Evolutionary conservation across 30 jellyfish, hydroid and myxozoan species (phyloP).

Genomic region (Morbakka virulenta): DNA sequence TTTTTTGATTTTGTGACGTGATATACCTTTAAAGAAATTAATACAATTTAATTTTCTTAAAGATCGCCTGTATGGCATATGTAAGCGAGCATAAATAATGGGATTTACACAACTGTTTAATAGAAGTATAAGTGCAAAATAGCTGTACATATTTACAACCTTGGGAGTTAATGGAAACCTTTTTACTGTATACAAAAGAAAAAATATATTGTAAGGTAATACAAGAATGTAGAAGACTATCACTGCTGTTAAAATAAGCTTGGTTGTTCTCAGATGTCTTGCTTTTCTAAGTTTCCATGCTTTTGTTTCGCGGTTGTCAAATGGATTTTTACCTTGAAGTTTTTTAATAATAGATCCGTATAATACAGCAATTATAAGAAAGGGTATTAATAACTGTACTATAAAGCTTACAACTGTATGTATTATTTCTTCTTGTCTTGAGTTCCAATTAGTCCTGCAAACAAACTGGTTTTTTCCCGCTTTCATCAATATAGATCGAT

Average conservation of each 20-base stretch:
- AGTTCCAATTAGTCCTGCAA: not conserved
- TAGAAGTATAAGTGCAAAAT: conserved; percentile 49
- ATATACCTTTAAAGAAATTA: no score
- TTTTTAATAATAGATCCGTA: conserved; percentile 55
- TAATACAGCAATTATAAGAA: conserved; percentile 49
- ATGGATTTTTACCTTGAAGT: conserved; percentile 43
- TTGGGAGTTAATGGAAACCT: not conserved
- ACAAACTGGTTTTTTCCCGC: not conserved
- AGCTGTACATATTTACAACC: conserved; percentile 1
- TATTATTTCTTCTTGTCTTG: not conserved
- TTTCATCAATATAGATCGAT: not conserved
- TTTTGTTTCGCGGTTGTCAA: conserved; percentile 59
- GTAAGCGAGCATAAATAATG: conserved; percentile 82
- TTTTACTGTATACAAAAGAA: conserved; percentile 6
- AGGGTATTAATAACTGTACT: conserved; percentile 63
- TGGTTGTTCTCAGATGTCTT: conserved; percentile 76
- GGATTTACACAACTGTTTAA: conserved; percentile 91
- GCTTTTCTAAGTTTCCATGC: conserved; percentile 46
- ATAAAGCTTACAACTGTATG: conserved; percentile 21
- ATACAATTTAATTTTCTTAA: no score
- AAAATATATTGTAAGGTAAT: conserved; percentile 66
- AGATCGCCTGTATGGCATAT: conserved; percentile 67
- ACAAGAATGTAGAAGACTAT: conserved; percentile 63
- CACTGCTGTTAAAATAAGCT: conserved; percentile 59
- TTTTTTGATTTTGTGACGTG: no score